Evolutionary conservation across 2,888 invertebrate genomes (phyloP).

Genomic region (Agrochola macilenta): DNA sequence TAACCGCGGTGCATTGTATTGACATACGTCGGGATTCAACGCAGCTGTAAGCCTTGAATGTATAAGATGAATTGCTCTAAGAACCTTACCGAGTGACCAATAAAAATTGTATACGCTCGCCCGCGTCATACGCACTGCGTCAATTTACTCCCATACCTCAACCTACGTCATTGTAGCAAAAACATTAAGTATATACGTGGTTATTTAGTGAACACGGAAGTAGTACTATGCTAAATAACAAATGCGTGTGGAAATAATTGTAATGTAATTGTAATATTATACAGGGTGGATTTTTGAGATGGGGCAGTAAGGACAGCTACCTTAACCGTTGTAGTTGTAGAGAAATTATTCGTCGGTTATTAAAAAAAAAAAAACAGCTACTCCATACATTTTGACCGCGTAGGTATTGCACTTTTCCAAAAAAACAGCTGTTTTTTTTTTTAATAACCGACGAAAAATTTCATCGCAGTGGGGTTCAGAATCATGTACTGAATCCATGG

Average conservation of each 20-base stretch:
- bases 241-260: background rate
- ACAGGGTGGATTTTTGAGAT: no score
- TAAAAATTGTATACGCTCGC: slow-evolving; percentile 42
- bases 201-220: slow-evolving; percentile 35
- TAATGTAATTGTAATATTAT: background rate
- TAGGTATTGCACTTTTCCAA: no score
- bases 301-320: no score
- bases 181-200: slow-evolving; percentile 28
- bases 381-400: no score
- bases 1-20: slow-evolving; percentile 23
- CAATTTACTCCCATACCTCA: slow-evolving; percentile 51
- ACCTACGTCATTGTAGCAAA: slow-evolving; percentile 55
- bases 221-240: background rate
- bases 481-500: no score
- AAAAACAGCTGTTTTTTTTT: no score
- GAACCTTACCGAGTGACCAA: slow-evolving; percentile 53
- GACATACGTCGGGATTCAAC: slow-evolving; percentile 37
- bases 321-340: no score
- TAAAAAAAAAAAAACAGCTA: no score
- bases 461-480: no score
- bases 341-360: no score
- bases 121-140: slow-evolving; percentile 55
- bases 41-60: slow-evolving; percentile 49
- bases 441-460: no score
- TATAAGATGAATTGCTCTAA: slow-evolving; percentile 45